Evolutionary conservation across 2,888 invertebrate species (phyloP), one percentile per base, ranked within the genome.

Genomic region (Deroplatys truncata): DNA sequence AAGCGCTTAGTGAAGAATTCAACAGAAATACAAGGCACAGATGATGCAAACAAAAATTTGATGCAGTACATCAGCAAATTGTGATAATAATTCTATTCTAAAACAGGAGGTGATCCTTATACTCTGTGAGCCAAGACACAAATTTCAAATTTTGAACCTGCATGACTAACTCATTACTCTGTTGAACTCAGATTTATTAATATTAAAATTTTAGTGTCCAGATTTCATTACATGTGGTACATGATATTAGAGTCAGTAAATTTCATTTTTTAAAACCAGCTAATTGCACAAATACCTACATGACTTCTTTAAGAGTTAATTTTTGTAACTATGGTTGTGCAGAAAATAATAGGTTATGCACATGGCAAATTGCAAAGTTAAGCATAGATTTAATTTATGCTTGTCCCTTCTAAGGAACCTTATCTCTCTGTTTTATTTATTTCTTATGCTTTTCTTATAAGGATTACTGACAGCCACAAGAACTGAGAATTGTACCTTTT

Each of bases 1-100:
- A 92, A 82, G 93, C 92, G 84, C 91, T 93, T 29, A 93, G 92
- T 88, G 93, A 93, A 89, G 93, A 93, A 91, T 93, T 93, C 88
- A 93, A 92, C 90, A 92, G 93, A 90, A 93, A 92, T 91, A 93
- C 93, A 35, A 92, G 92, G n/a, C 91, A 90, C 56, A 90, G 91
- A 84, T 91, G 89, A 89, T 89, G 84, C 85, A 86, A 31, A 28
- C 43, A 84, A 49, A 86, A 87, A 86, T 82, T 56, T 83, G 35
- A 35, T 82, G 29, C 15, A 35, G 35, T 43, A 35, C 35, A 31
- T 10, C 31, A 5, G 31, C 82, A 86, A 86, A 31, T 72, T 72
- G 28, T 43, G 25, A 82, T 86, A 28, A 28, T 31, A 29, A 4
- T 82, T 86, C 9, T 82, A 82, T 86, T 87, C 83, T 87, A 31